Percentiles rank a stretch among this genome's conserved stretches.
Evolutionary conservation across 2,113 vertebrate species (phyloP).

Genomic region (Clinocottus analis): DNA sequence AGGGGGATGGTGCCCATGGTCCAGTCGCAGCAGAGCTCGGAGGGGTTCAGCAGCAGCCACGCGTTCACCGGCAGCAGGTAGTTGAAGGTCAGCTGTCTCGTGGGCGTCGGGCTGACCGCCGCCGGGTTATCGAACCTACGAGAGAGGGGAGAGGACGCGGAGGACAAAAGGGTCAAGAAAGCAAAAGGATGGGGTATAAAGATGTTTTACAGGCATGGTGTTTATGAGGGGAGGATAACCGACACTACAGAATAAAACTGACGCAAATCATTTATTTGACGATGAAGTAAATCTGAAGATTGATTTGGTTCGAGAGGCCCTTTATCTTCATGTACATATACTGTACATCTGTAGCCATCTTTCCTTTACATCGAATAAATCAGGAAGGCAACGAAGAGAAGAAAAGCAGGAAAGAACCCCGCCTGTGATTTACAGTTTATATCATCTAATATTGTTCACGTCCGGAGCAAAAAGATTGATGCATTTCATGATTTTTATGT

Average conservation of each 20-base stretch:
- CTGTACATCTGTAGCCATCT: background rate
- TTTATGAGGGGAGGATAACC: background rate
- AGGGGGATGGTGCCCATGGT: constrained; percentile 99
- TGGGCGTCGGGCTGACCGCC: constrained; percentile 92
- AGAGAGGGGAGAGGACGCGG: background rate
- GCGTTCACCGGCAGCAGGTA: constrained; percentile 97
- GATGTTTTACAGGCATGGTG: background rate
- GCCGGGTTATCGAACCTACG: constrained; percentile 98
- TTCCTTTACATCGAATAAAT: background rate
- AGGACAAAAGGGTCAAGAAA: background rate
- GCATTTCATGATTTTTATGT: too few relatives aligned
- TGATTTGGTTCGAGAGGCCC: background rate
- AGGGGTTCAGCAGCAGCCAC: constrained; percentile 96
- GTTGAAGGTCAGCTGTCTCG: constrained; percentile 96
- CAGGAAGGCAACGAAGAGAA: background rate
- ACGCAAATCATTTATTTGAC: background rate
- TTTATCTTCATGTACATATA: background rate
- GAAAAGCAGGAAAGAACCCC: too few relatives aligned
- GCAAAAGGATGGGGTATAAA: background rate
- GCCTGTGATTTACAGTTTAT: too few relatives aligned
- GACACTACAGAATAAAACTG: background rate
- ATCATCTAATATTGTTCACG: background rate
- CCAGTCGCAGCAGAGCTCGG: constrained; percentile 98
- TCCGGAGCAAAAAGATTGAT: too few relatives aligned
- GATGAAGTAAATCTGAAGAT: background rate